phyloP scores from a whole-genome alignment of 2,113 vertebrate genomes.

The Platichthys stellatus region DNA sequence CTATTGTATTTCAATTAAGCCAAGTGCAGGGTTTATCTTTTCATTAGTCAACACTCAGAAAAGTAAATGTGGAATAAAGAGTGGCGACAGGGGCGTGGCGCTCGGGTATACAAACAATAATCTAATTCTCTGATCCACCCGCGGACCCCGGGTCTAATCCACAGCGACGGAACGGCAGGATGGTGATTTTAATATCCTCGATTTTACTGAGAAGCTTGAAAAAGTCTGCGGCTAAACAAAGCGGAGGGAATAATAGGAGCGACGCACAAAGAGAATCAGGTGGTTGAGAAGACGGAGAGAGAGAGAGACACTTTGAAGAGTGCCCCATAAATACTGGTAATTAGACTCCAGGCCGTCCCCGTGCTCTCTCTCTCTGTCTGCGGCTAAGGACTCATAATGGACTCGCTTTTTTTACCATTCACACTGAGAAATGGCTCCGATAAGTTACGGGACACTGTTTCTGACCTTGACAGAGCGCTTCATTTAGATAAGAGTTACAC shows the following conservation, averaged over 20 bases:
- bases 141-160: not conserved
- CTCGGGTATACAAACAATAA: not conserved
- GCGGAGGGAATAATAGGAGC: slow-evolving; percentile 21
- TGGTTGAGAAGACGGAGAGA: slow-evolving; percentile 2
- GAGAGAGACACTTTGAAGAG: slow-evolving; percentile 26
- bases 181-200: not conserved
- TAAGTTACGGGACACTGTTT: slow-evolving; percentile 55
- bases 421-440: slow-evolving; percentile 47
- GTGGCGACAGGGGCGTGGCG: not conserved
- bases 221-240: slow-evolving; percentile 20
- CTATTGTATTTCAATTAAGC: slow-evolving; percentile 75
- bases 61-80: slow-evolving; percentile 9
- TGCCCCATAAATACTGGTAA: slow-evolving; percentile 51
- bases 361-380: slow-evolving; percentile 28
- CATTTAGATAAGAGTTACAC: slow-evolving; percentile 67
- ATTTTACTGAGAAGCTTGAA: slow-evolving; percentile 6
- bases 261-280: slow-evolving; percentile 38
- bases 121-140: not conserved
- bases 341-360: slow-evolving; percentile 34
- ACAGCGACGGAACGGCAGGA: not conserved
- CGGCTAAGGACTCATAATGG: slow-evolving; percentile 51
- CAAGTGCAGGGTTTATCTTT: slow-evolving; percentile 60
- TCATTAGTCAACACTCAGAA: slow-evolving; percentile 56
- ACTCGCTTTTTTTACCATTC: slow-evolving; percentile 49
- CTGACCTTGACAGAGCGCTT: slow-evolving; percentile 72